A percentile compares a stretch with the other conserved stretches of the same genome.
phyloP scores from a whole-genome alignment of 2,888 invertebrate species.

The Leptarthrus brevirostris region DNA sequence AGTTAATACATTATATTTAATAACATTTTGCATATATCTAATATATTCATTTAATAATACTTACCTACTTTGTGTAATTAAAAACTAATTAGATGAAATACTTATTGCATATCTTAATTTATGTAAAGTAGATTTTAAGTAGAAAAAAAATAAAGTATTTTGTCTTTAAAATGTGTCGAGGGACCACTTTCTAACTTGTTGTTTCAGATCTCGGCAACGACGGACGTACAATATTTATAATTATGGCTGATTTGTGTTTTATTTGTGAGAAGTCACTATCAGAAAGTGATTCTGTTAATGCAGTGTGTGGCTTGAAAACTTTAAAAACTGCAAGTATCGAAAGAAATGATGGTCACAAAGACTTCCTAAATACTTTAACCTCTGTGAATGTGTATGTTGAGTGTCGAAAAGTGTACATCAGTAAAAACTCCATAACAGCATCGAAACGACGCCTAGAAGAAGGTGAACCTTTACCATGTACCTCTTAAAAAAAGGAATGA shows the following conservation, averaged over 20 bases:
- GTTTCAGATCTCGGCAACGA: too few relatives aligned
- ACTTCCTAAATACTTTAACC: constrained; percentile 40
- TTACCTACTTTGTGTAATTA: too few relatives aligned
- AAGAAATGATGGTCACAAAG: constrained; percentile 45
- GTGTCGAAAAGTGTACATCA: too few relatives aligned
- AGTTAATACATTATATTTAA: too few relatives aligned
- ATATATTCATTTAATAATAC: too few relatives aligned
- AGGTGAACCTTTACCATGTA: constrained; percentile 22
- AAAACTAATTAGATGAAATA: too few relatives aligned
- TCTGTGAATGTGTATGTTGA: constrained; percentile 36
- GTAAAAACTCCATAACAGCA: constrained; percentile 22
- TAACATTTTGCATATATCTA: too few relatives aligned
- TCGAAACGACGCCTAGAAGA: constrained; percentile 31
- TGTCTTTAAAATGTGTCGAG: not conserved
- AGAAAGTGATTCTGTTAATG: constrained; percentile 22
- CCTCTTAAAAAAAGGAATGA: constrained; percentile 1
- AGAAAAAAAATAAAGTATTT: not conserved
- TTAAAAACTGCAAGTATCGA: too few relatives aligned
- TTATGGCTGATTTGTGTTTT: constrained; percentile 19
- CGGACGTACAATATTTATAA: too few relatives aligned
- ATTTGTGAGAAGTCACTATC: constrained; percentile 8
- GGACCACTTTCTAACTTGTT: too few relatives aligned
- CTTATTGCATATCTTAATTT: too few relatives aligned
- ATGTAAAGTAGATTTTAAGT: too few relatives aligned
- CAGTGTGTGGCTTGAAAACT: constrained; percentile 15